Percentiles rank a stretch among this genome's conserved stretches.
phyloP scores from a whole-genome alignment of 2,888 invertebrate genomes.

The Sthenelais limicola region DNA sequence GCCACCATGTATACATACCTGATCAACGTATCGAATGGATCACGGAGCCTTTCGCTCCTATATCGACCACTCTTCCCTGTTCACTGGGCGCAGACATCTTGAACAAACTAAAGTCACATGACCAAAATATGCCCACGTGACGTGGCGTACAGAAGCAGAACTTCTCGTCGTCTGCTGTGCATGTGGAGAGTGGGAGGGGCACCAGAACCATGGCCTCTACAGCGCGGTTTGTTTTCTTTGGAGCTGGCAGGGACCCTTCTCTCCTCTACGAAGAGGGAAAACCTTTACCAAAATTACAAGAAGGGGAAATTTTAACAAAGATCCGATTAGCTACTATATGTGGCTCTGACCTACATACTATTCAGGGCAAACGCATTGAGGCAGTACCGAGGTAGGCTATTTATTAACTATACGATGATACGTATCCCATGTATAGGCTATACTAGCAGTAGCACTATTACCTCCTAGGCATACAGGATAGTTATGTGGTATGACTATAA shows the following conservation, averaged over 20 bases:
- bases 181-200: not conserved
- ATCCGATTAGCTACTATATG: conserved; percentile 56
- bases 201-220: conserved; percentile 20
- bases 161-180: not conserved
- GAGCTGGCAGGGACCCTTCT: conserved; percentile 30
- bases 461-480: too few species aligned
- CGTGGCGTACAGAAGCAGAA: not conserved
- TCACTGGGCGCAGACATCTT: conserved; percentile 23
- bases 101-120: conserved; percentile 2
- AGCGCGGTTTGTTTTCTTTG: conserved; percentile 35
- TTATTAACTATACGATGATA: too few species aligned
- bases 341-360: conserved; percentile 54
- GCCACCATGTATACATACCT: too few species aligned
- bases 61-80: not conserved
- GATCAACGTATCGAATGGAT: too few species aligned
- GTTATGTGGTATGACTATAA: too few species aligned
- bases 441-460: too few species aligned
- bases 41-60: too few species aligned
- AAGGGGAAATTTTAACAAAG: conserved; percentile 48
- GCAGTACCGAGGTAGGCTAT: conserved; percentile 56
- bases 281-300: conserved; percentile 21
- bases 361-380: conserved; percentile 53
- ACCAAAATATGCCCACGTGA: conserved; percentile 6
- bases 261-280: conserved; percentile 27
- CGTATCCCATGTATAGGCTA: too few species aligned